These are phyloP conservation scores for Oreotragus oreotragus DNA, from an alignment of 2,113 vertebrate genomes.

Conservation along the genomic window DNA sequence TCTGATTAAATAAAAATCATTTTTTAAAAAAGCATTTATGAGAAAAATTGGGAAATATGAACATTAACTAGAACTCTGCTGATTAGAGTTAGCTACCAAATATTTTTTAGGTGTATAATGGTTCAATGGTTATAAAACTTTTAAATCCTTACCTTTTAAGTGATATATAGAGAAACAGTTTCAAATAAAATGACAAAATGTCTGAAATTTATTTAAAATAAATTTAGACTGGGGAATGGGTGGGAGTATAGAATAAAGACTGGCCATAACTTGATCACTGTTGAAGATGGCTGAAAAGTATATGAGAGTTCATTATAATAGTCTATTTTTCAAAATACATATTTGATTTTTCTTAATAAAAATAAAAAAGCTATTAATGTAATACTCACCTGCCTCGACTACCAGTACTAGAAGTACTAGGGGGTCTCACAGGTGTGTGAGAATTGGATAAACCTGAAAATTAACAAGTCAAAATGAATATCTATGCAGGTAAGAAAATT, in stretches of 20 bases:
- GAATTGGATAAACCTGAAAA: slow-evolving; percentile 92
- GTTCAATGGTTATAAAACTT: not conserved
- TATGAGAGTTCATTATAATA: not conserved
- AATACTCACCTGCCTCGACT: slow-evolving; percentile 94
- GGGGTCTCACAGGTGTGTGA: slow-evolving; percentile 95
- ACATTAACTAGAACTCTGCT: not conserved
- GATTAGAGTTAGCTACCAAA: not conserved
- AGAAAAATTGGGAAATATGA: not conserved
- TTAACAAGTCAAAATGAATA: slow-evolving; percentile 24
- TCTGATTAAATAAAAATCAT: not conserved
- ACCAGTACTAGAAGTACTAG: slow-evolving; percentile 97
- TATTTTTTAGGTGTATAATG: not conserved
- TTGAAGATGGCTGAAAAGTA: not conserved
- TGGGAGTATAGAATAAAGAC: not conserved
- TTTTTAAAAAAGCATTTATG: not conserved
- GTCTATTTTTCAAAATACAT: not conserved
- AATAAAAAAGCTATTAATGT: not conserved
- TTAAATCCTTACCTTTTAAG: not conserved
- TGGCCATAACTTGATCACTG: not conserved
- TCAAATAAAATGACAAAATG: not conserved
- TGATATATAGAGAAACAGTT: not conserved
- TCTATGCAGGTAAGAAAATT: not conserved
- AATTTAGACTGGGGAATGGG: not conserved
- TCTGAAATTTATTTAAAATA: slow-evolving; percentile 29
- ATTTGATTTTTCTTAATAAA: slow-evolving; percentile 22